phyloP scores from a whole-genome alignment of 1,140 invertebrate genomes.

The Papilio xuthus region DNA sequence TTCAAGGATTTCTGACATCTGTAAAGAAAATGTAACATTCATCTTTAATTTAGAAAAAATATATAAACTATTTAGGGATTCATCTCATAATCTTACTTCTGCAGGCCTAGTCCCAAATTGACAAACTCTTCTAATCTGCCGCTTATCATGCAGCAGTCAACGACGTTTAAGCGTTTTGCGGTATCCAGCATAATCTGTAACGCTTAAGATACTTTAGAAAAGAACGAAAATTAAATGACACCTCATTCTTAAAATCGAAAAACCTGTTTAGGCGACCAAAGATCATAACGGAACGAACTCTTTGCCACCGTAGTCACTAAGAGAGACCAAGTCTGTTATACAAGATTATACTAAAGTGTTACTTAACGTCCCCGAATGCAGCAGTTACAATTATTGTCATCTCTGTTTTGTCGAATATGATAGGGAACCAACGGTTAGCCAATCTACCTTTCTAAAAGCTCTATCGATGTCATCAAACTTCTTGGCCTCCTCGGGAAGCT shows the following conservation, averaged over 20 bases:
- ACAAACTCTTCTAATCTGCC: slow-evolving; percentile 90
- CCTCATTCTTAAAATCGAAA: neutral
- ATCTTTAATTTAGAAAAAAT: neutral
- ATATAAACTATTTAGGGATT: neutral
- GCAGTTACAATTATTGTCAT: no score
- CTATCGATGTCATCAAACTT: slow-evolving; percentile 95
- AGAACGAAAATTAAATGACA: neutral
- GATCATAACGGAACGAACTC: no score
- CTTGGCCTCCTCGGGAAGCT: slow-evolving; percentile 92
- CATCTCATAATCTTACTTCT: slow-evolving; percentile 79
- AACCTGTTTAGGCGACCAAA: no score
- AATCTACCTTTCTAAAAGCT: slow-evolving; percentile 85
- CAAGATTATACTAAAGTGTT: no score
- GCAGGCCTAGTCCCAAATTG: slow-evolving; percentile 87
- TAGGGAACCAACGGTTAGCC: no score
- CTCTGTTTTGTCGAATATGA: no score
- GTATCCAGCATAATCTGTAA: slow-evolving; percentile 90
- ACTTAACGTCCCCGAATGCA: no score
- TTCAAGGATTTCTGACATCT: slow-evolving; percentile 94
- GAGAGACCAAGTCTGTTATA: neutral
- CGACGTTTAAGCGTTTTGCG: slow-evolving; percentile 88
- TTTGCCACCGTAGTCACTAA: neutral
- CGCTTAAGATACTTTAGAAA: neutral
- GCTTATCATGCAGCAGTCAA: slow-evolving; percentile 87
- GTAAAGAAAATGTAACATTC: slow-evolving; percentile 18